Percentiles rank a stretch among this genome's conserved stretches.
Evolutionary conservation across 2,113 vertebrate species (phyloP).

Genomic region (Caranx melampygus): DNA sequence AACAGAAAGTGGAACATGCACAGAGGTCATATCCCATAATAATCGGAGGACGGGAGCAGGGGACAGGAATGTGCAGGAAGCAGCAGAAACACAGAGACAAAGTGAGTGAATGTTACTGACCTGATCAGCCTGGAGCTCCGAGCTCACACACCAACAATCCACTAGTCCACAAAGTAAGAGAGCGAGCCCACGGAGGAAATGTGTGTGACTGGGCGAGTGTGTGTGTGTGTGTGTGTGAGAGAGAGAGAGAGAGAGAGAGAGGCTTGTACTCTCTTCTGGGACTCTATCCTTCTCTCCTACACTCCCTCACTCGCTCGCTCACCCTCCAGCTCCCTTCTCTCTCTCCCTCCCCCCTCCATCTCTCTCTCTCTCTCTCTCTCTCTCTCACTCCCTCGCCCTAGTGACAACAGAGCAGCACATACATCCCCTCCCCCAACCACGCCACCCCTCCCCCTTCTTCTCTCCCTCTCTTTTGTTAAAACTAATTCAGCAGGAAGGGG

Average conservation of each 20-base stretch:
- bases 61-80: slow-evolving; percentile 51
- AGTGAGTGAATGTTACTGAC: slow-evolving; percentile 64
- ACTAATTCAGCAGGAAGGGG: slow-evolving; percentile 82
- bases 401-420: slow-evolving; percentile 79
- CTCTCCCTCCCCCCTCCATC: slow-evolving; percentile 22
- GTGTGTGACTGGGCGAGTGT: slow-evolving; percentile 6
- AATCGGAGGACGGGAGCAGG: not conserved
- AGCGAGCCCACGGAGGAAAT: slow-evolving; percentile 32
- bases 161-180: slow-evolving; percentile 53
- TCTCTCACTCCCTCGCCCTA: slow-evolving; percentile 52
- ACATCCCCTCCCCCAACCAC: slow-evolving; percentile 66
- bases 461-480: slow-evolving; percentile 80
- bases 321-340: slow-evolving; percentile 59
- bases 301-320: slow-evolving; percentile 50
- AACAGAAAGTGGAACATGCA: not conserved
- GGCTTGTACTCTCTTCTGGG: slow-evolving; percentile 58
- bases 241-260: slow-evolving; percentile 30
- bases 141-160: slow-evolving; percentile 55
- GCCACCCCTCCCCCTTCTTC: slow-evolving; percentile 59
- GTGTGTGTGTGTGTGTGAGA: slow-evolving; percentile 23
- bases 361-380: slow-evolving; percentile 31
- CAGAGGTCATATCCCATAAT: slow-evolving; percentile 9
- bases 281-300: slow-evolving; percentile 69
- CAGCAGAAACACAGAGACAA: slow-evolving; percentile 26
- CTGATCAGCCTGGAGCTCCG: slow-evolving; percentile 62